Evolutionary conservation across 2,888 invertebrate species (phyloP).

Genomic region (Iselma pallidipennis): DNA sequence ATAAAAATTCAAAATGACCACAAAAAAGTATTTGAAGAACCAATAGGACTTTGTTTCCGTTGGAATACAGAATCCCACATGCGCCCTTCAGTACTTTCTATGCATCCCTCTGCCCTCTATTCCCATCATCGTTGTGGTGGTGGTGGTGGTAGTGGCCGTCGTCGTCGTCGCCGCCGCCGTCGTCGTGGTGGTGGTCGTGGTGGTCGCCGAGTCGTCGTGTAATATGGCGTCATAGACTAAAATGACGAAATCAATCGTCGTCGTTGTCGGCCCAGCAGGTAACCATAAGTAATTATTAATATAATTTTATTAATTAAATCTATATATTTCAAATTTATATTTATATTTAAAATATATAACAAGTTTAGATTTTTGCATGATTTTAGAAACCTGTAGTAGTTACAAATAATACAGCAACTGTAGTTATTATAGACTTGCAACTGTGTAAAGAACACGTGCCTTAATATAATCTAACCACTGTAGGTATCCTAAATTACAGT

Average conservation of each 20-base stretch:
- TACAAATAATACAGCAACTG: neutral
- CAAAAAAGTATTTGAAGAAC: no score
- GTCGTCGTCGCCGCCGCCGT: constrained; percentile 7
- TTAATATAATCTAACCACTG: neutral
- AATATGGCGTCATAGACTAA: constrained; percentile 25
- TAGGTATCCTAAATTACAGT: neutral
- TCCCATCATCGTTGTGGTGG: neutral
- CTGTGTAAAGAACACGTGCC: neutral
- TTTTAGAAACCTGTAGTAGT: constrained; percentile 2
- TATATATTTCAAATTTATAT: neutral
- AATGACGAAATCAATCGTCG: constrained; percentile 20
- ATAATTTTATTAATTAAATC: neutral
- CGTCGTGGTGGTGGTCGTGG: constrained; percentile 7
- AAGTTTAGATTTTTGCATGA: neutral
- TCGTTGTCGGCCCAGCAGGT: constrained; percentile 13
- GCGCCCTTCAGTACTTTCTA: neutral
- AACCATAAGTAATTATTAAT: constrained; percentile 24
- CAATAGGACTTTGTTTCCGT: neutral
- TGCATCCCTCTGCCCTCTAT: neutral
- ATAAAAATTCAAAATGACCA: neutral
- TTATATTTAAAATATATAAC: neutral
- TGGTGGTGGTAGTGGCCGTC: constrained; percentile 8
- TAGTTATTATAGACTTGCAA: neutral
- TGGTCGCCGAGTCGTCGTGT: no score
- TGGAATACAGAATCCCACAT: neutral